Conservation (phyloP, 2,113 vertebrate genomes). For the Chaenogobius annularis region DNA sequence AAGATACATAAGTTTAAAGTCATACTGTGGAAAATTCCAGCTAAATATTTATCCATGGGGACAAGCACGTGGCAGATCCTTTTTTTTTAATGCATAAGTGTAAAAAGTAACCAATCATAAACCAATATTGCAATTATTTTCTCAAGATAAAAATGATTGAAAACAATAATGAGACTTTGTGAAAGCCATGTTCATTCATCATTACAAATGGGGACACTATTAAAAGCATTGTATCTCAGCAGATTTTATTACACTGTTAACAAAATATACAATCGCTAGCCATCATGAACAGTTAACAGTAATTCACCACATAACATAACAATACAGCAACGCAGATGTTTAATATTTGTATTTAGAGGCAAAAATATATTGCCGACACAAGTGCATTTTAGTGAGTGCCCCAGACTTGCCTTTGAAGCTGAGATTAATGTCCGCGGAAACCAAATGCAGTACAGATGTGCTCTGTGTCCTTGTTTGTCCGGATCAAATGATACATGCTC, state of each 20-base stretch:
- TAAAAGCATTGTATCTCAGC: background rate
- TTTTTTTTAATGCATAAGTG: too few relatives aligned
- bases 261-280: background rate
- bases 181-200: background rate
- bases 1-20: too few relatives aligned
- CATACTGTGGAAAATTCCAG: too few relatives aligned
- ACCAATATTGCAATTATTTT: too few relatives aligned
- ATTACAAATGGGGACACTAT: background rate
- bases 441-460: slow-evolving; percentile 24
- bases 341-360: slow-evolving; percentile 11
- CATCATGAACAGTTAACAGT: background rate
- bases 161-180: background rate
- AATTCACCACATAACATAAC: background rate
- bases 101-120: too few relatives aligned
- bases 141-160: too few relatives aligned
- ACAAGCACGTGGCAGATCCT: too few relatives aligned
- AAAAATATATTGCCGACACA: slow-evolving; percentile 12
- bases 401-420: slow-evolving; percentile 17
- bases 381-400: slow-evolving; percentile 10
- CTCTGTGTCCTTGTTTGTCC: slow-evolving; percentile 28
- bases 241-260: background rate
- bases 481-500: slow-evolving; percentile 12
- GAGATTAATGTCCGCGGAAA: slow-evolving; percentile 38
- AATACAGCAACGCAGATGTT: background rate
- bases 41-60: too few relatives aligned